Conservation (phyloP, 2,888 invertebrate genomes). For the Argynnis bischoffii region DNA sequence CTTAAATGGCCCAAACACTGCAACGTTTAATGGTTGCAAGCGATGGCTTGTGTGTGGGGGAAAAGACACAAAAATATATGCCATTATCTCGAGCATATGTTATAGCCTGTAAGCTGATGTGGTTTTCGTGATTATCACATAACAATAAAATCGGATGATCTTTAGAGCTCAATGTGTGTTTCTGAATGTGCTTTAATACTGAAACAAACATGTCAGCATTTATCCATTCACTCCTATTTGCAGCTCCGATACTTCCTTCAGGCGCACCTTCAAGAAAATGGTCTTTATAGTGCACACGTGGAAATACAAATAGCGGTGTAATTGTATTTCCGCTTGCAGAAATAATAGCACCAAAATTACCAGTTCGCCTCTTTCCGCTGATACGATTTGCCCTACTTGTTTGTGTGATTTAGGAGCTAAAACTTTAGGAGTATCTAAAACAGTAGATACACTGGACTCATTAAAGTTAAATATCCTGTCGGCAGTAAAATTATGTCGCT, state of each 20-base stretch:
- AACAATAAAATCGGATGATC: slow-evolving; percentile 39
- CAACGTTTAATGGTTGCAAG: slow-evolving; percentile 46
- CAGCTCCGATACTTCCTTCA: slow-evolving; percentile 36
- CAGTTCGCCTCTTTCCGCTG: slow-evolving; percentile 52
- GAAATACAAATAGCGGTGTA: slow-evolving; percentile 49
- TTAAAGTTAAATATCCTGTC: slow-evolving; percentile 23
- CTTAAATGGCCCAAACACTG: too few species aligned
- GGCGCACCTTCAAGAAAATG: slow-evolving; percentile 42
- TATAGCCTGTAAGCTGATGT: too few species aligned
- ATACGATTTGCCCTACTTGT: slow-evolving; percentile 49
- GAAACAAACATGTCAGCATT: too few species aligned
- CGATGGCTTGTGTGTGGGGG: slow-evolving; percentile 52
- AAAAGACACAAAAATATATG: slow-evolving; percentile 39
- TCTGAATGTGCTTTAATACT: slow-evolving; percentile 29
- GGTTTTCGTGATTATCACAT: slow-evolving; percentile 25
- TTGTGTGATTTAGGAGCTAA: slow-evolving; percentile 31
- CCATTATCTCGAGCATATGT: not conserved
- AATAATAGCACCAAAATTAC: slow-evolving; percentile 54
- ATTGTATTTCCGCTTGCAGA: slow-evolving; percentile 48
- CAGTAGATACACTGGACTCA: slow-evolving; percentile 21
- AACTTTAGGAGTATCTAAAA: slow-evolving; percentile 24
- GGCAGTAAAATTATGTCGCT: slow-evolving; percentile 13
- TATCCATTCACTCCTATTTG: slow-evolving; percentile 42
- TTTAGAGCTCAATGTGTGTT: slow-evolving; percentile 34
- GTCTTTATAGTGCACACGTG: slow-evolving; percentile 42